Base-by-base conservation (phyloP, 2,888 invertebrate genomes). In the Psylliodes chrysocephalus region DNA sequence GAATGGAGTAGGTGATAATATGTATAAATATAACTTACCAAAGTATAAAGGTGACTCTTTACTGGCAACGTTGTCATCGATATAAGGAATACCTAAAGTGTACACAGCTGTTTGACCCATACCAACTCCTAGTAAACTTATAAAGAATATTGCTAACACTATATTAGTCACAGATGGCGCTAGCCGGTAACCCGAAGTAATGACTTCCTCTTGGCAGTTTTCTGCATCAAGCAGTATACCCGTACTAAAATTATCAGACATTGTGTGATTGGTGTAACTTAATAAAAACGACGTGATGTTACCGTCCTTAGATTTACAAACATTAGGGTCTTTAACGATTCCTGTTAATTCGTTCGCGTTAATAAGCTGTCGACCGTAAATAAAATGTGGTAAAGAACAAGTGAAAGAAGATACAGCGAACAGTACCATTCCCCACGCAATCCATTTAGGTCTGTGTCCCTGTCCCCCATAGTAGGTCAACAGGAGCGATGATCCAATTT, bases 101-200 rank as follows among this genome's bases (percentile, higher is more conserved):
- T 94, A 93, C 60, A 95, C 94, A 10, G 95, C 94, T 0, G 96
- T 96, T 84, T 95, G 95, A 0, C 95, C 95, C 83, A 95, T 91
- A 52, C 96, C 95, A 35, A 95, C 94, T 63, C 94, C 92, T 55
- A 96, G 85, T 72, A 96, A 84, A 75, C 94, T 94, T 73, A 92
- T 86, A 83, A 95, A 94, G 83, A 96, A 92, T 84, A 95, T 94
- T 55, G 91, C 91, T 72, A 95, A 85, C 53, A 95, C 94, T 63
- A 93, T 89, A 55, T 91, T 90, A 12, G 92, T 91, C 77, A 92
- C 92, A 74, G 90, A 89, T 40, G 90, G 89, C 73, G 92, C 90
- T 54, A 89, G 88, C 62, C 87, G 87, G 73, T 91, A 89, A 73
- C 89, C 89, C 72, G 85, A 82, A 65, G 88, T 84, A 62, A 88